Evolutionary conservation across 2,113 vertebrate species (phyloP).

Genomic region (Pycnonotus jocosus): DNA sequence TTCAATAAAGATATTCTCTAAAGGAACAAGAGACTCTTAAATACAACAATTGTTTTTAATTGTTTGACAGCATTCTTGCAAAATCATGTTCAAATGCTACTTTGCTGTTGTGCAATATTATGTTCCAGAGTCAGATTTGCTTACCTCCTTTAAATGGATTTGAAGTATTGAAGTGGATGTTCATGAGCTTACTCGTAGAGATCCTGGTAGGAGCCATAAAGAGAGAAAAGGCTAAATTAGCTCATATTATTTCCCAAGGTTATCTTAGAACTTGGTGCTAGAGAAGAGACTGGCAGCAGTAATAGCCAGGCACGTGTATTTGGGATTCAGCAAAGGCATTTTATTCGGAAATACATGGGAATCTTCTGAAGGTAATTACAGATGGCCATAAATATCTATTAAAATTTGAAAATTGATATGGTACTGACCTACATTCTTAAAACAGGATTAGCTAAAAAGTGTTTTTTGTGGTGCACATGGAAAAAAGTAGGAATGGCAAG

Average conservation of each 20-base stretch:
- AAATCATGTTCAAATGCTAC: not conserved
- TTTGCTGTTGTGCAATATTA: not conserved
- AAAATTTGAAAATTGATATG: not conserved
- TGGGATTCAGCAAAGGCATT: not conserved
- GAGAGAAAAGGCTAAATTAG: not conserved
- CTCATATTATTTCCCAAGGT: not conserved
- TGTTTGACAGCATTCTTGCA: not conserved
- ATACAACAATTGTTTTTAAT: not conserved
- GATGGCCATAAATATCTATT: constrained; percentile 17
- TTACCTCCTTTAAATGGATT: not conserved
- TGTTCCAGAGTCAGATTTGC: not conserved
- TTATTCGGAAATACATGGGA: not conserved
- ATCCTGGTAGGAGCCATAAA: not conserved
- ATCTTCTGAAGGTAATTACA: not conserved
- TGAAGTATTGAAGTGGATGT: not conserved
- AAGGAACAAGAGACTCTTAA: not conserved
- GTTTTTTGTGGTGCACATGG: not conserved
- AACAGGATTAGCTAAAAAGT: not conserved
- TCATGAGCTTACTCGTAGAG: not conserved
- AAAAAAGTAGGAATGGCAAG: not conserved
- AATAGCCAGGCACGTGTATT: not conserved
- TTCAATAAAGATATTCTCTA: not conserved
- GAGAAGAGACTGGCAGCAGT: not conserved
- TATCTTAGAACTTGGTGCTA: not conserved
- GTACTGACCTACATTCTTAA: not conserved